Evolutionary conservation across 2,797 vertebrate genomes (phyloP).

Genomic region (Limosa lapponica): DNA sequence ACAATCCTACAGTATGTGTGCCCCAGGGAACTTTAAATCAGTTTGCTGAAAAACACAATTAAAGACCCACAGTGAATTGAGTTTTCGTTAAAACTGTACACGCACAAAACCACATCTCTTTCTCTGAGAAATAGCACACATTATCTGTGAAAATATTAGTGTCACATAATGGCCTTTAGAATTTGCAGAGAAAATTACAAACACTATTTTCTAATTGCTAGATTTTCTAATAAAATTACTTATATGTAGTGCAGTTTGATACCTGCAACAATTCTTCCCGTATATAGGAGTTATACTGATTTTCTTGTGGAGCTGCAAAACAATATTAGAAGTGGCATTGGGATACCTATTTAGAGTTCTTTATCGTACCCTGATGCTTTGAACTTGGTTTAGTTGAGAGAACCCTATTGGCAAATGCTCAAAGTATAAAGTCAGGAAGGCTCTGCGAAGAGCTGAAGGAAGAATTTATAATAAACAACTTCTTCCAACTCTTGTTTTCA

Average conservation of each 20-base stretch:
- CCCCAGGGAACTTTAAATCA: constrained; percentile 73
- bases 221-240: not conserved
- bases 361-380: not conserved
- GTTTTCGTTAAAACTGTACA: constrained; percentile 34
- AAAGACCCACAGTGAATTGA: constrained; percentile 53
- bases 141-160: constrained; percentile 19
- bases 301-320: not conserved
- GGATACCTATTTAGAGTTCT: not conserved
- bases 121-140: not conserved
- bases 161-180: not conserved
- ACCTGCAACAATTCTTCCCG: not conserved
- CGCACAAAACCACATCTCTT: not conserved
- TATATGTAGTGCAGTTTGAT: not conserved
- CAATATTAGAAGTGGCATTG: not conserved
- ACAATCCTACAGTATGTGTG: constrained; percentile 67
- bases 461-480: not conserved
- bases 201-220: not conserved
- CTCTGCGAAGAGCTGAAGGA: not conserved
- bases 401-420: not conserved
- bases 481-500: not conserved
- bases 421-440: not conserved
- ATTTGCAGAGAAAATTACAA: not conserved
- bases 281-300: not conserved
- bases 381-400: not conserved
- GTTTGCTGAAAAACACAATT: constrained; percentile 74